Percentiles rank a stretch among this genome's conserved stretches.
These are phyloP conservation scores for Tauraco erythrolophus DNA, from an alignment of 2,113 vertebrate genomes.

Conservation along the genomic window DNA sequence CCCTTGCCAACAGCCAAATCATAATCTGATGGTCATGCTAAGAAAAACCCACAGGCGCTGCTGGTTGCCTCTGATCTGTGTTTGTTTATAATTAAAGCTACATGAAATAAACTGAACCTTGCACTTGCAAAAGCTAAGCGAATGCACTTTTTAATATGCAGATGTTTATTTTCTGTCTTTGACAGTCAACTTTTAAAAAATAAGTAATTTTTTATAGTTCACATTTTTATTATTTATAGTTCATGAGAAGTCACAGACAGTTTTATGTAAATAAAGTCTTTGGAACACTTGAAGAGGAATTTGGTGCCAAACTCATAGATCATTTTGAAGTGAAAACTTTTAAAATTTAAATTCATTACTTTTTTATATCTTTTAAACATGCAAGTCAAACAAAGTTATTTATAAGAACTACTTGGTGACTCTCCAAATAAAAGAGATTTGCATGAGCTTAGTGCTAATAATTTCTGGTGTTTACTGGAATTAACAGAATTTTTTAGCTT, in stretches of 20 bases:
- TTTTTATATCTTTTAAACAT: background rate
- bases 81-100: background rate
- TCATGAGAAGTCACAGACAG: background rate
- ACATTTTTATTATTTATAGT: background rate
- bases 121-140: background rate
- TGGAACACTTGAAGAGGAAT: background rate
- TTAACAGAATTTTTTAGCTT: background rate
- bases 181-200: background rate
- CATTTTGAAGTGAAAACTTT: background rate
- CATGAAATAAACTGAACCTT: background rate
- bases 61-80: background rate
- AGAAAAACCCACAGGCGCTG: background rate
- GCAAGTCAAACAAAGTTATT: background rate
- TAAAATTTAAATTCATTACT: background rate
- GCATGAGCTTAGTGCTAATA: background rate
- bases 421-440: background rate
- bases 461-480: background rate
- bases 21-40: background rate
- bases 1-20: background rate
- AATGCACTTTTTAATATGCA: background rate
- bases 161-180: slow-evolving; percentile 33
- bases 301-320: slow-evolving; percentile 31
- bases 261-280: slow-evolving; percentile 24
- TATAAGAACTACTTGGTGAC: background rate
- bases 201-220: background rate